Base-by-base conservation (phyloP, 2,888 invertebrate genomes). In the Megastigmus dorsalis region DNA sequence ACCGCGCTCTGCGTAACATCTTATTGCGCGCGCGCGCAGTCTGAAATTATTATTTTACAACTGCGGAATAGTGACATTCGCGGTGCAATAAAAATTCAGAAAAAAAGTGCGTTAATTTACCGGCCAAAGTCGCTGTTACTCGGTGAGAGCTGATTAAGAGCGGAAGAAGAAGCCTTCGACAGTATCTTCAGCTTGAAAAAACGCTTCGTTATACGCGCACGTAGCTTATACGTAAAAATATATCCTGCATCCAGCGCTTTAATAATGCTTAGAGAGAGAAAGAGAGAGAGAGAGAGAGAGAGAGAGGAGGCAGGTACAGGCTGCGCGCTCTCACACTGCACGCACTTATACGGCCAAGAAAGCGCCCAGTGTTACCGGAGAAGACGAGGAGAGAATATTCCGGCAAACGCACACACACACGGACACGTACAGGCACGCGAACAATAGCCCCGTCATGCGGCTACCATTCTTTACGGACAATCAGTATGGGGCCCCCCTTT, bases 381-480 rank as follows among this genome's bases (percentile, higher is more conserved):
- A n/a, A n/a, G n/a, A n/a, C 7, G 15, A 13, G n/a, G 41, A 33
- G 15, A 36, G 41, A 65, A 72, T 65, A 72, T 41, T 63, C 55
- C 15, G 26, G 36, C 50, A 69, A 67, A 68, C 73, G 72, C 73
- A 78, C 74, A 70, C 66, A 77, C 71, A 82, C 79, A 80, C 76
- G 3, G 0, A 15, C 36, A 15, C n/a, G 75, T 70, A 76, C 77
- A 75, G 80, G 78, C 79, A 78, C 82, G 78, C 80, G 48, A 62
- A 86, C 85, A 86, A 85, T 85, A 82, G 84, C 80, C 80, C 81
- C 83, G 84, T 84, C 84, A 84, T 84, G 82, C 82, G 82, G 82
- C 82, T 84, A 81, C 85, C 85, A 86, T 86, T 85, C 85, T 85
- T 85, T 81, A 83, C 77, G 82, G 81, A 84, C 84, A 84, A 85